Evolutionary conservation across 2,888 invertebrate species (phyloP).

Genomic region (Venustoraphidia nigricollis): DNA sequence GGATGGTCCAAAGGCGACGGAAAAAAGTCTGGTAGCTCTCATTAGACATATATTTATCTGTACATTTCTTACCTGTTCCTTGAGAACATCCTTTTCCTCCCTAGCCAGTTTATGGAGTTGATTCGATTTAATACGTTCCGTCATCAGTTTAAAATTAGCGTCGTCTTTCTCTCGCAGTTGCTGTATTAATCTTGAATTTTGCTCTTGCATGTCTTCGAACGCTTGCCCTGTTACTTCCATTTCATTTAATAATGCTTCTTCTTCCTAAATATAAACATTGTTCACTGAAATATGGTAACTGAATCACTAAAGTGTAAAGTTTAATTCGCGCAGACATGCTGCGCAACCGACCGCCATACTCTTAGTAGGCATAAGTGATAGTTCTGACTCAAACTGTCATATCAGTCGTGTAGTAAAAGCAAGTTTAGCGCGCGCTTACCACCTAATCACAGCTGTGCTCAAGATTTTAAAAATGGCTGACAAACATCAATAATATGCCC

Average conservation of each 20-base stretch:
- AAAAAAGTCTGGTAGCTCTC: background rate
- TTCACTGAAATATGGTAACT: too few relatives aligned
- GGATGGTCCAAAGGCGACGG: too few relatives aligned
- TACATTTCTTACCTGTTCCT: conserved; percentile 54
- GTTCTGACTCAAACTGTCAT: too few relatives aligned
- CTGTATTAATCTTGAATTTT: conserved; percentile 87
- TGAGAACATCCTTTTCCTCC: conserved; percentile 87
- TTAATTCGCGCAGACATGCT: too few relatives aligned
- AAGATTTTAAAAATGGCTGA: too few relatives aligned
- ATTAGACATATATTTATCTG: conserved; percentile 1
- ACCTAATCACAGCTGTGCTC: too few relatives aligned
- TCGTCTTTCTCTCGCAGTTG: conserved; percentile 94
- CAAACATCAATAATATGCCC: too few relatives aligned
- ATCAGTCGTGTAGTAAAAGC: too few relatives aligned
- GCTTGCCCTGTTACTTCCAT: conserved; percentile 99
- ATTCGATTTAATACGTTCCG: conserved; percentile 89
- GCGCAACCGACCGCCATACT: too few relatives aligned
- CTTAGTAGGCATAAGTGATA: too few relatives aligned
- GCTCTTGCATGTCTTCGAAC: conserved; percentile 98
- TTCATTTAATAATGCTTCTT: conserved; percentile 91
- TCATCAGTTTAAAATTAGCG: conserved; percentile 97
- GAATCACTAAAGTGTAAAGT: too few relatives aligned
- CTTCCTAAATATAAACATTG: conserved; percentile 47
- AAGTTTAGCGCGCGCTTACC: too few relatives aligned
- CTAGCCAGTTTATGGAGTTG: conserved; percentile 85